phyloP scores from a whole-genome alignment of 2,888 invertebrate genomes.

The Meiosimyza platycephala region DNA sequence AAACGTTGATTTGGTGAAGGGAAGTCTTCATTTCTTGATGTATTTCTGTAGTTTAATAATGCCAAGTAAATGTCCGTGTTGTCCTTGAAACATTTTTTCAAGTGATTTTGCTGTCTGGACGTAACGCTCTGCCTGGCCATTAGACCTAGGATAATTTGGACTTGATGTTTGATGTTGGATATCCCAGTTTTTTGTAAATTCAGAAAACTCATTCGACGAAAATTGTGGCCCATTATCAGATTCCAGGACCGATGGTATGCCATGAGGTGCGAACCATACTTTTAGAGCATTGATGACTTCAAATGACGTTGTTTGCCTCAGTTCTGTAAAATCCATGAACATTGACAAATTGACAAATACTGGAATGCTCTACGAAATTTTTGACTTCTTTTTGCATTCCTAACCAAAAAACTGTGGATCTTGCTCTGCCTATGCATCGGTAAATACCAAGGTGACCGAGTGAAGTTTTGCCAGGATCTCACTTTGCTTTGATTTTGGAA shows the following conservation, averaged over 20 bases:
- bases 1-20: too few species aligned
- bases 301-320: slow-evolving; percentile 39
- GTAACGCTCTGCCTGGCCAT: slow-evolving; percentile 42
- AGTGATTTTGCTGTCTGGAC: slow-evolving; percentile 42
- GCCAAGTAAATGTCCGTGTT: slow-evolving; percentile 39
- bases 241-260: slow-evolving; percentile 39
- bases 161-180: slow-evolving; percentile 42
- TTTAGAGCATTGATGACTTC: slow-evolving; percentile 37
- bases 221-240: slow-evolving; percentile 42
- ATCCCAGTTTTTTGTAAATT: slow-evolving; percentile 40
- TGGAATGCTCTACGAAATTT: slow-evolving; percentile 38
- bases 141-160: slow-evolving; percentile 40
- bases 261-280: slow-evolving; percentile 42
- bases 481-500: slow-evolving; percentile 37
- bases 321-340: slow-evolving; percentile 38
- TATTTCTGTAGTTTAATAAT: slow-evolving; percentile 41
- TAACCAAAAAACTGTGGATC: slow-evolving; percentile 40
- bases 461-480: slow-evolving; percentile 33
- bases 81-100: too few species aligned
- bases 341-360: slow-evolving; percentile 40
- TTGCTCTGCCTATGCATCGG: slow-evolving; percentile 38
- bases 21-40: slow-evolving; percentile 40
- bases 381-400: slow-evolving; percentile 35
- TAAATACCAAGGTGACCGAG: slow-evolving; percentile 36
- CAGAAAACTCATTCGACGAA: slow-evolving; percentile 37